Base-by-base conservation (phyloP, 2,113 vertebrate genomes). In the Tupaia tana region DNA sequence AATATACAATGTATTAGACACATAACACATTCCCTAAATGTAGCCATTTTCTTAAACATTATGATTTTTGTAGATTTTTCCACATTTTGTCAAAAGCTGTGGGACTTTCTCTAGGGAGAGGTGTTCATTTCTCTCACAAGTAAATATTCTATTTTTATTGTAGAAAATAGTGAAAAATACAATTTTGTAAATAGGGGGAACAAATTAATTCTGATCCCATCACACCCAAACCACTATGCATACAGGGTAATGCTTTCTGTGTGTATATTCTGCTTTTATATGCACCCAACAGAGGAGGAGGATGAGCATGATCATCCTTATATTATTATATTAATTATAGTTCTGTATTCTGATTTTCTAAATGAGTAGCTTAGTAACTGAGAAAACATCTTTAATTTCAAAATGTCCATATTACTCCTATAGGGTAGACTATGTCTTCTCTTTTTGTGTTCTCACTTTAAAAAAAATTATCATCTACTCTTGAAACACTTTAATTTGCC, bases 1-100 rank as follows among this genome's bases (percentile, higher is more conserved):
- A 43, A 43, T 43, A 43, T 43, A 43, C 43, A 43, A 43, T 43
- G 43, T 43, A 43, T 43, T 43, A 43, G 43, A 66, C 8, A n/a
- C 19, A 20, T 74, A 77, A 64, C 29, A 82, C 22, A 71, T 70
- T n/a, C 87, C 12, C 10, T 61, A 66, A 3, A 52, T 27, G 27
- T 77, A 90, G 43, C 25, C 25, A 78, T 86, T 75, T 90, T 20
- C 56, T 71, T 85, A 74, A 91, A 86, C 25, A 10, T 79, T 22
- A 63, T 27, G 52, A 59, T 75, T 52, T 10, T 87, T 71, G 9
- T 43, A 18, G 19, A 27, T 71, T 59, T 59, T 93, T 66, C 25
- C 9, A 10, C 14, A n/a, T 69, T 11, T 9, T 81, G 10, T 22
- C 43, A 8, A 59, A 86, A 92, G 29, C 4, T 66, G 2, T 20